Base-by-base conservation (phyloP, 2,888 invertebrate species). In the Drosophila multiciliata region DNA sequence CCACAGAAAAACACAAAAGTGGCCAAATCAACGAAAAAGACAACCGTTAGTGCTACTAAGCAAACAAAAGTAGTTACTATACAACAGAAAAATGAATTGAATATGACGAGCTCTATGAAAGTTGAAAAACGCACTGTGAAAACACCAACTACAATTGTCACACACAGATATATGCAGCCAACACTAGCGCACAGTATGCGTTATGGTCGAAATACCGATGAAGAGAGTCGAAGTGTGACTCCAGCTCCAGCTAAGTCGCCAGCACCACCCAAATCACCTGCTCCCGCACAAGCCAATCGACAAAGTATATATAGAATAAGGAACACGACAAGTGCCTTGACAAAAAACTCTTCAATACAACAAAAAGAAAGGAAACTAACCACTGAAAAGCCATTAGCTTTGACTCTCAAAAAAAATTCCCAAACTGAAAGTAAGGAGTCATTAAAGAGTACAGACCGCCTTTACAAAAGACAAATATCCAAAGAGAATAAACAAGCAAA, bases 131-230 rank as follows among this genome's bases (percentile, higher is more conserved):
- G 64, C 26, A 45, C n/a, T n/a, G 52, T 75, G 17, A 85, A 74
- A 64, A 91, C 91, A 6, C 86, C 90, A 6, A 84, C 80, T 40
- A 73, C 82, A 4, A 60, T 63, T 54, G 80, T 77, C 29, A 77
- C 91, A 29, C 93, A 93, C 83, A 94, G 95, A 50, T 95, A 95
- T 77, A 95, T 95, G 95, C 94, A 94, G 75, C 95, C 95, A 1
- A 95, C 95, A 32, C 86, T 95, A 49, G 94, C 95, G 1, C 92
- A 94, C 75, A 94, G 94, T 83, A 92, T 94, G 89, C 94, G 95
- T 87, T 93, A 94, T 49, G 94, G 94, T 15, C 75, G 75, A 6
- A 74, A 63, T 60, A 45, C 68, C 33, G 87, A 80, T 3, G 69
- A 35, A 60, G 90, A 86, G 48, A 87, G 74, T 57, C 82, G 85